phyloP scores from a whole-genome alignment of 2,888 invertebrate genomes.

The Drosophila neotestacea region DNA sequence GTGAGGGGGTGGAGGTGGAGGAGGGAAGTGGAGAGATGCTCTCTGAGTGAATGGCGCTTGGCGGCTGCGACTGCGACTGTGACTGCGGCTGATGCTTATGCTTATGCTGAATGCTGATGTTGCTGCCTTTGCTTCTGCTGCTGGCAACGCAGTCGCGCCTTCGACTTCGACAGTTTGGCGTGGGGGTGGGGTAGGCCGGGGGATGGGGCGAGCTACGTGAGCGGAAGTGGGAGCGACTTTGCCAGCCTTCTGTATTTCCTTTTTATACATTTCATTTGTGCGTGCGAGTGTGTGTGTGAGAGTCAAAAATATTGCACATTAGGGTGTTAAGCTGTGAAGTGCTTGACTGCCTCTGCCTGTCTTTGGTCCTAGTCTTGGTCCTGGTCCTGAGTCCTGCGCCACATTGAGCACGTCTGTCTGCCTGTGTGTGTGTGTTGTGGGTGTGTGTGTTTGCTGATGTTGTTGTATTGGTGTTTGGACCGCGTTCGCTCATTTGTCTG shows the following conservation, averaged over 20 bases:
- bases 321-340: slow-evolving; percentile 84
- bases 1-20: not conserved
- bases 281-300: slow-evolving; percentile 36
- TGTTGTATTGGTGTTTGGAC: slow-evolving; percentile 25
- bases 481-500: slow-evolving; percentile 56
- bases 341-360: slow-evolving; percentile 63
- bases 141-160: slow-evolving; percentile 57
- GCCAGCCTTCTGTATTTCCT: slow-evolving; percentile 52
- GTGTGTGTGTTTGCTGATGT: slow-evolving; percentile 6
- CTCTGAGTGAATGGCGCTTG: slow-evolving; percentile 49
- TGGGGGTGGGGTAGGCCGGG: not conserved
- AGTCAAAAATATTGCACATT: slow-evolving; percentile 82
- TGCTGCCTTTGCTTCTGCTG: slow-evolving; percentile 22
- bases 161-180: slow-evolving; percentile 47
- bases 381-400: slow-evolving; percentile 28
- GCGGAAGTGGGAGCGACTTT: slow-evolving; percentile 36
- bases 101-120: slow-evolving; percentile 10
- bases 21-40: slow-evolving; percentile 14
- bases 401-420: slow-evolving; percentile 38
- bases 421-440: slow-evolving; percentile 1
- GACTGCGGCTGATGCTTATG: slow-evolving; percentile 12
- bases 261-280: slow-evolving; percentile 42
- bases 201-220: slow-evolving; percentile 18
- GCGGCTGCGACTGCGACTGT: slow-evolving; percentile 33
- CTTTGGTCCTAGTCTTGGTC: slow-evolving; percentile 30